A percentile compares a stretch with the other conserved stretches of the same genome.
Conservation (phyloP, 2,797 vertebrate species). For the Peromyscus eremicus region DNA sequence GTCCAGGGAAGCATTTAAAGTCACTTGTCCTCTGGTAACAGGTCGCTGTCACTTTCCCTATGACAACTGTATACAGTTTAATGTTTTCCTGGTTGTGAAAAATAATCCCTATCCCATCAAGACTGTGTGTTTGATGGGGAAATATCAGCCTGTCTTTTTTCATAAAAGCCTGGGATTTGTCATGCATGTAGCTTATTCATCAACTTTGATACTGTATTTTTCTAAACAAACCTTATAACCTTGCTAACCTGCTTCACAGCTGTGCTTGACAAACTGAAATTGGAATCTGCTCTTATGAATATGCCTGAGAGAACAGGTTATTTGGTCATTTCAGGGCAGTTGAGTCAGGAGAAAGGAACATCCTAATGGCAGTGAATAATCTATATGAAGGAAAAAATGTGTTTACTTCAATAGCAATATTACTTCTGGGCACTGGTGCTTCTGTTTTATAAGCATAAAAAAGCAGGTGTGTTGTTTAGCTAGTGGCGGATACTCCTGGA, state of each 20-base stretch:
- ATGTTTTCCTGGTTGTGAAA: background rate
- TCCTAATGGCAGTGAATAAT: background rate
- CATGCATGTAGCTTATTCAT: background rate
- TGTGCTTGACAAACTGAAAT: constrained; percentile 7
- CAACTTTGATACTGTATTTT: background rate
- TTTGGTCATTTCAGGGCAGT: background rate
- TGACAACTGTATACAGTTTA: background rate
- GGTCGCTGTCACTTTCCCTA: background rate
- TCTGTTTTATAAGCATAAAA: background rate
- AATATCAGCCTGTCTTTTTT: background rate
- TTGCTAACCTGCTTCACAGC: background rate
- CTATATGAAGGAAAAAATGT: background rate
- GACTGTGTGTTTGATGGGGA: background rate
- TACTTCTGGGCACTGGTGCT: background rate
- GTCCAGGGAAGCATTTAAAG: background rate
- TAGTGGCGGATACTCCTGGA: background rate
- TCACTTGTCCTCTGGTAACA: background rate
- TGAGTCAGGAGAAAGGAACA: background rate
- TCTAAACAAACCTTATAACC: background rate
- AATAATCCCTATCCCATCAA: background rate
- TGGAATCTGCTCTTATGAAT: background rate
- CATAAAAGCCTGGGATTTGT: background rate
- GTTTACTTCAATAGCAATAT: constrained; percentile 9
- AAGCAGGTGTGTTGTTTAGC: background rate
- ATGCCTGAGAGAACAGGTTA: background rate